Evolutionary conservation across 2,113 vertebrate genomes (phyloP).

Genomic region (Gnathonemus echidnorhynchus): DNA sequence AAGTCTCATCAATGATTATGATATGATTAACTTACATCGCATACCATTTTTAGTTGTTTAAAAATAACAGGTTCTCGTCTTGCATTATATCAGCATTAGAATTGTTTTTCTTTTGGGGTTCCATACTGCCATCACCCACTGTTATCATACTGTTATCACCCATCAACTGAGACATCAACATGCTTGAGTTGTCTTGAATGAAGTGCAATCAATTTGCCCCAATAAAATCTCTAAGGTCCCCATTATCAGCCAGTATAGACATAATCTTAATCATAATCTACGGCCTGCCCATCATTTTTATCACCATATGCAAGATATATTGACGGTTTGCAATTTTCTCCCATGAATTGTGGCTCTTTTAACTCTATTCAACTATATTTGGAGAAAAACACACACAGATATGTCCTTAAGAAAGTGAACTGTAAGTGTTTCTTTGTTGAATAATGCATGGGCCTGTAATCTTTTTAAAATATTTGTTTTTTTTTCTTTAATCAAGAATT

Average conservation of each 20-base stretch:
- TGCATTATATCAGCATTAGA: not conserved
- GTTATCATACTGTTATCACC: not conserved
- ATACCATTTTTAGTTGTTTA: not conserved
- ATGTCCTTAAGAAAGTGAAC: not conserved
- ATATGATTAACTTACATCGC: not conserved
- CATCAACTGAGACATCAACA: not conserved
- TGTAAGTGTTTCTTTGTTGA: not conserved
- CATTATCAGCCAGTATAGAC: not conserved
- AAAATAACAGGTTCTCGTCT: not conserved
- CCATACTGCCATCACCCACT: not conserved
- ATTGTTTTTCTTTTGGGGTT: not conserved
- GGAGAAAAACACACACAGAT: not conserved
- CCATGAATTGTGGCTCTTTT: not conserved
- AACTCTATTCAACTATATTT: not conserved
- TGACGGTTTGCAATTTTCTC: not conserved
- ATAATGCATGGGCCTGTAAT: not conserved
- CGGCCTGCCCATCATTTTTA: not conserved
- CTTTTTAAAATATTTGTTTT: not conserved
- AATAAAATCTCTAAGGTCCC: not conserved
- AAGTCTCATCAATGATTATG: not conserved
- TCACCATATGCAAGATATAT: not conserved
- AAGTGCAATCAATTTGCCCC: not conserved
- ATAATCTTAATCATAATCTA: not conserved
- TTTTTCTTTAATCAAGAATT: not conserved
- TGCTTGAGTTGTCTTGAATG: not conserved